Evolutionary conservation across 2,797 vertebrate species (phyloP).

Genomic region (Oryzias dopingdopingensis): DNA sequence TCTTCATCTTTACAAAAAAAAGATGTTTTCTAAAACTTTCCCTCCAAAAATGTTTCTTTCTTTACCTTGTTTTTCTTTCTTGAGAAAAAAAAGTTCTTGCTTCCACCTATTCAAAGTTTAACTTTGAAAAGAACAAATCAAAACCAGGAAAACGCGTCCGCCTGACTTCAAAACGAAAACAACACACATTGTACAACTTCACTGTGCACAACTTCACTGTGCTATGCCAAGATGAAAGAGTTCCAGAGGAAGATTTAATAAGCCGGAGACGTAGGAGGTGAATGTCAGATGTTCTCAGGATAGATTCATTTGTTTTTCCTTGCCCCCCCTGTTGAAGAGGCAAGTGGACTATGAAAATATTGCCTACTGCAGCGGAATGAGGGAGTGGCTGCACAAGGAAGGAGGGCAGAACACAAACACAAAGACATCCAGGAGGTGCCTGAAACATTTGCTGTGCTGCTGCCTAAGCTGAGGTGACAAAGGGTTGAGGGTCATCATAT

Average conservation of each 20-base stretch:
- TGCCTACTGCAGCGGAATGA: conserved; percentile 8
- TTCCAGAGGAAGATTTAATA: conserved; percentile 51
- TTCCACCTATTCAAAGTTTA: not conserved
- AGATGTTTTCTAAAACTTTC: no score
- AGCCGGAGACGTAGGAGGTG: conserved; percentile 46
- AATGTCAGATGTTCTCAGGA: conserved; percentile 46
- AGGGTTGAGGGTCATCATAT: not conserved
- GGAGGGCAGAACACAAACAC: conserved; percentile 10
- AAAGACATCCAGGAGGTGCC: conserved; percentile 40
- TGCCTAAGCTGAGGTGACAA: conserved; percentile 15
- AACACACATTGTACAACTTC: conserved; percentile 57
- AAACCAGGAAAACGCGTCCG: conserved; percentile 22
- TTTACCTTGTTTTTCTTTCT: no score
- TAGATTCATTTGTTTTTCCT: conserved; percentile 62
- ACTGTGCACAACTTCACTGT: conserved; percentile 51
- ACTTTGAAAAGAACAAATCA: conserved; percentile 2
- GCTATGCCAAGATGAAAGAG: conserved; percentile 64
- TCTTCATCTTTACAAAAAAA: no score
- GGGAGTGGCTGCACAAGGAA: conserved; percentile 41
- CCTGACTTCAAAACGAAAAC: conserved; percentile 43
- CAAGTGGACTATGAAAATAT: conserved; percentile 41
- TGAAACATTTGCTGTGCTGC: conserved; percentile 22
- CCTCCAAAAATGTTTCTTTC: no score
- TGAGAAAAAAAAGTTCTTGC: no score
- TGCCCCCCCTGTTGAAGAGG: conserved; percentile 41